Conservation (phyloP, 2,888 invertebrate species). For the Hydraecia micacea region DNA sequence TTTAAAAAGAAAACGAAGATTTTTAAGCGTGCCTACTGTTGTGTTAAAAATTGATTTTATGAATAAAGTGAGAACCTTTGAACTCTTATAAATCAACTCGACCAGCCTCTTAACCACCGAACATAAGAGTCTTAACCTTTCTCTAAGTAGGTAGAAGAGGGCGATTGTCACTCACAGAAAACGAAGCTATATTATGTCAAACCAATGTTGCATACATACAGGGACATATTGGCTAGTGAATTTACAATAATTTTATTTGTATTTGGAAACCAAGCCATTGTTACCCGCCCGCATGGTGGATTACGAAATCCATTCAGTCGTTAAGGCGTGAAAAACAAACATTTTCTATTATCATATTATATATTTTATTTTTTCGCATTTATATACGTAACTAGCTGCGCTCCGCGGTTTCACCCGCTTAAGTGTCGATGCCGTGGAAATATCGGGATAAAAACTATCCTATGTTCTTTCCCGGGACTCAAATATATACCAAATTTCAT, state of each 20-base stretch:
- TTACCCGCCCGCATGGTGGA: too few species aligned
- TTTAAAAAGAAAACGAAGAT: not conserved
- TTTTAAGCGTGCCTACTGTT: not conserved
- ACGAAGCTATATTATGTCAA: not conserved
- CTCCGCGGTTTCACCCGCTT: too few species aligned
- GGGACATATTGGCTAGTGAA: not conserved
- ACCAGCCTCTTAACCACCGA: conserved; percentile 4
- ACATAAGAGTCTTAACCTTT: conserved; percentile 43
- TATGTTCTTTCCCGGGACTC: too few species aligned
- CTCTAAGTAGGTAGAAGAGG: not conserved
- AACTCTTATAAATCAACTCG: conserved; percentile 14
- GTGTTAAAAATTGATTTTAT: not conserved
- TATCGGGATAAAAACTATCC: too few species aligned
- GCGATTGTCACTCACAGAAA: conserved; percentile 6
- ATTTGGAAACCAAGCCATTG: too few species aligned
- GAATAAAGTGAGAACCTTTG: conserved; percentile 16
- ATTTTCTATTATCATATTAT: too few species aligned
- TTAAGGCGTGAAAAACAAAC: too few species aligned
- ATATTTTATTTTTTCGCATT: too few species aligned
- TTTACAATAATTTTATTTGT: not conserved
- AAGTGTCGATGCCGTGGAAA: too few species aligned
- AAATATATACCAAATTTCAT: too few species aligned
- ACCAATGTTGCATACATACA: not conserved
- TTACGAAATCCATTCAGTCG: too few species aligned
- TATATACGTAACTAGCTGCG: too few species aligned